phyloP scores from a whole-genome alignment of 2,888 invertebrate species.

The Halictus ligatus region DNA sequence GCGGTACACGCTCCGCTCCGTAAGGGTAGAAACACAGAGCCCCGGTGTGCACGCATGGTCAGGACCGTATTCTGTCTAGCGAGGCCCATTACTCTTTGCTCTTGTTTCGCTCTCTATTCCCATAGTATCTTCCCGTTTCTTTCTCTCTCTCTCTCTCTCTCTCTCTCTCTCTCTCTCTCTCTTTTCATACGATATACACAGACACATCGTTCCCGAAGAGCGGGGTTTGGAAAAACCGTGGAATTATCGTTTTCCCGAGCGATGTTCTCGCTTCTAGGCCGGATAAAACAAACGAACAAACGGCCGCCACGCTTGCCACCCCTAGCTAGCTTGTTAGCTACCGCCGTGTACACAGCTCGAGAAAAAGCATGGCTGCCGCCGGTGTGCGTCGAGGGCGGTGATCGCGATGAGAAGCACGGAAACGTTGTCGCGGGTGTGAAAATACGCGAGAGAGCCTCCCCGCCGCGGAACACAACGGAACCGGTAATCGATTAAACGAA shows the following conservation, averaged over 20 bases:
- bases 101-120: slow-evolving; percentile 43
- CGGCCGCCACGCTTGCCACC: neutral
- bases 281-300: slow-evolving; percentile 6
- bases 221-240: neutral
- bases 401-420: neutral
- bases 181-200: slow-evolving; percentile 41
- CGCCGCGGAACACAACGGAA: slow-evolving; percentile 60
- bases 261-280: neutral
- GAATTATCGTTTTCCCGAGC: slow-evolving; percentile 28
- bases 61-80: slow-evolving; percentile 66
- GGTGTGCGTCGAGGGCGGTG: neutral
- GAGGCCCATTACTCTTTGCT: slow-evolving; percentile 62
- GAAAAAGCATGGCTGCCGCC: neutral
- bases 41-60: slow-evolving; percentile 68
- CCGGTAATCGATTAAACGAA: slow-evolving; percentile 65
- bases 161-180: neutral
- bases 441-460: slow-evolving; percentile 39
- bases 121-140: slow-evolving; percentile 38
- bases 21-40: slow-evolving; percentile 63
- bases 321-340: neutral
- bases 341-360: neutral
- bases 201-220: slow-evolving; percentile 40
- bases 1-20: slow-evolving; percentile 47
- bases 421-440: slow-evolving; percentile 17
- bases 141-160: neutral